phyloP scores from a whole-genome alignment of 2,888 invertebrate genomes.

The Sicus ferrugineus region DNA sequence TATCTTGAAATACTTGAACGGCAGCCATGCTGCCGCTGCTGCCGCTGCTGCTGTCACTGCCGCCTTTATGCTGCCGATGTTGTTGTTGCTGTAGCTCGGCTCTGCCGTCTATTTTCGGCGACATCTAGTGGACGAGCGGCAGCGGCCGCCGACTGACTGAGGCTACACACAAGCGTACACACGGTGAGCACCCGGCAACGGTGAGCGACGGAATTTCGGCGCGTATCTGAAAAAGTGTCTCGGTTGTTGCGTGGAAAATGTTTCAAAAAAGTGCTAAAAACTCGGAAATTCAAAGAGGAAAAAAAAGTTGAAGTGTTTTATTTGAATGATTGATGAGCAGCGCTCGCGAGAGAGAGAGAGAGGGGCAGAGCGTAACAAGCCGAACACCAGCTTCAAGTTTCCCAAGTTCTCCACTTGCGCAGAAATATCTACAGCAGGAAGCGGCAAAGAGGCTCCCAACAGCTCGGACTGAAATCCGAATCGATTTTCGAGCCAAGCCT shows the following conservation, averaged over 20 bases:
- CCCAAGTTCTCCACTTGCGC: too few relatives aligned
- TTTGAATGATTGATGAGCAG: too few relatives aligned
- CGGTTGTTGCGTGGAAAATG: background rate
- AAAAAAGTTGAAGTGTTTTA: background rate
- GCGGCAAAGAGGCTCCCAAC: background rate
- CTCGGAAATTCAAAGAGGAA: background rate
- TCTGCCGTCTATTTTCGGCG: background rate
- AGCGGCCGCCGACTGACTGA: too few relatives aligned
- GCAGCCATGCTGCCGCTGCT: constrained; percentile 41
- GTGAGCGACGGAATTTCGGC: constrained; percentile 27
- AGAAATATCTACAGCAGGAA: too few relatives aligned
- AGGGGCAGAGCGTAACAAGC: too few relatives aligned
- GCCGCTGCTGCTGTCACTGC: constrained; percentile 42
- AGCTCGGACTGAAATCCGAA: background rate
- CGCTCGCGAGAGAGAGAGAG: too few relatives aligned
- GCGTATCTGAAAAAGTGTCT: background rate
- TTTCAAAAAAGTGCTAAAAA: background rate
- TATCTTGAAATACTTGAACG: constrained; percentile 32
- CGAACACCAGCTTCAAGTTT: too few relatives aligned
- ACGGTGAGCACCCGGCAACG: constrained; percentile 1
- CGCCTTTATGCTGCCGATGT: too few relatives aligned
- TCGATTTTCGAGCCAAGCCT: too few relatives aligned
- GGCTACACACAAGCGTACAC: constrained; percentile 10
- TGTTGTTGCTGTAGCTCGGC: background rate
- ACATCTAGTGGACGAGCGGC: constrained; percentile 28